Conservation (phyloP, 1,140 invertebrate species). For the Formica selysi region DNA sequence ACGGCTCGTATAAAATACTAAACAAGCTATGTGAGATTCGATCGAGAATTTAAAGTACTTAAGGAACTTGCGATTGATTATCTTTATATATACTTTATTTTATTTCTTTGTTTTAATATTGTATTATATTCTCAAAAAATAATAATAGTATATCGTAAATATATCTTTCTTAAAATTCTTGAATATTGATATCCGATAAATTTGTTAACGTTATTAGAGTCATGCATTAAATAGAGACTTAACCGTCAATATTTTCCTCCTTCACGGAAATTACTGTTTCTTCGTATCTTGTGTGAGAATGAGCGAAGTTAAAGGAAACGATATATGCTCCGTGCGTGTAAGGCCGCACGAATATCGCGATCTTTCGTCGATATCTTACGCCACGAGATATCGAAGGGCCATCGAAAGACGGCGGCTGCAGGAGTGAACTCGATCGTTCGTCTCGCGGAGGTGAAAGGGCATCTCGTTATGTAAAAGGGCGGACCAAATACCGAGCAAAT, state of each 20-base stretch:
- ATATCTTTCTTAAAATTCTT: background rate
- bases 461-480: conserved; percentile 77
- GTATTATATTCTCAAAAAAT: background rate
- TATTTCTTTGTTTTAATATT: background rate
- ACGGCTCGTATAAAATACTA: background rate
- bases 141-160: background rate
- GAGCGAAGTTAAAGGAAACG: background rate
- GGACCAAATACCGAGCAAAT: conserved; percentile 83
- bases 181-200: background rate
- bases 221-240: background rate
- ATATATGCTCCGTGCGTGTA: conserved; percentile 3
- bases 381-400: conserved; percentile 54
- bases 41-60: background rate
- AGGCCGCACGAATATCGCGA: conserved; percentile 37
- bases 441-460: conserved; percentile 69
- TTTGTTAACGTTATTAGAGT: background rate
- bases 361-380: conserved; percentile 24
- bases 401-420: conserved; percentile 19
- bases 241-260: background rate
- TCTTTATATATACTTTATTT: background rate
- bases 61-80: background rate
- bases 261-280: background rate
- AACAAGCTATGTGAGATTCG: background rate
- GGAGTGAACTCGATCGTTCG: conserved; percentile 62
- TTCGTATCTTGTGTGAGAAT: background rate